A percentile compares a stretch with the other conserved stretches of the same genome.
These are phyloP conservation scores for Lacerta agilis DNA, from an alignment of 2,797 vertebrate genomes.

Conservation along the genomic window DNA sequence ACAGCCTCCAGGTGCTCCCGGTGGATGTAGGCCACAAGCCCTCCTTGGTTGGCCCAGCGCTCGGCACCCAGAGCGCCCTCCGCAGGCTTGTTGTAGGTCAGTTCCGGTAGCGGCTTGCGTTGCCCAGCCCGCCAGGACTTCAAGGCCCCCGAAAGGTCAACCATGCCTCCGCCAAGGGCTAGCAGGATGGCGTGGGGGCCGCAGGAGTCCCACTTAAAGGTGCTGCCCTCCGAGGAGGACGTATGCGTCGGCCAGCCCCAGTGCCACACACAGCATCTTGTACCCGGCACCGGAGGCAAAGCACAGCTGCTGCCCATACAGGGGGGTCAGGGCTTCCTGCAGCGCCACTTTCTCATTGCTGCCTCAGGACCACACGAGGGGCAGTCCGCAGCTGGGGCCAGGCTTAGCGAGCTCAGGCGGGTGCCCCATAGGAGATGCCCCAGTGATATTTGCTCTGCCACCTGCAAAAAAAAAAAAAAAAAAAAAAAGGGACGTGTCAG, in stretches of 20 bases:
- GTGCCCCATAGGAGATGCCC: constrained; percentile 76
- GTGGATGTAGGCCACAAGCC: constrained; percentile 78
- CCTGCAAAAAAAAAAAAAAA: constrained; percentile 74
- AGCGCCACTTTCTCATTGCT: constrained; percentile 78
- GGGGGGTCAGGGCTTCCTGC: constrained; percentile 70
- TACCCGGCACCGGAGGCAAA: constrained; percentile 83
- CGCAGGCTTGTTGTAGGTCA: constrained; percentile 78
- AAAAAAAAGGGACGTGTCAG: too few species aligned
- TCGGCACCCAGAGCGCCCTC: constrained; percentile 72
- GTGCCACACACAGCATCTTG: constrained; percentile 85
- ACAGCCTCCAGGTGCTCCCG: constrained; percentile 34
- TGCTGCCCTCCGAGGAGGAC: constrained; percentile 84
- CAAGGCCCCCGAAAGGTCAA: constrained; percentile 74
- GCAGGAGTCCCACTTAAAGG: constrained; percentile 86
- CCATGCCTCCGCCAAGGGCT: constrained; percentile 81
- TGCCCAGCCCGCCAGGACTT: background rate
- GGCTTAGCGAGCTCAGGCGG: constrained; percentile 74
- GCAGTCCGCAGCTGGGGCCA: accelerated
- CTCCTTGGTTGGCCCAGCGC: constrained; percentile 81
- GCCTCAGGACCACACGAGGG: constrained; percentile 80
- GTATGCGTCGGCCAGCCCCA: constrained; percentile 80
- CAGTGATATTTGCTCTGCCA: constrained; percentile 85
- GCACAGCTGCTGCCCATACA: constrained; percentile 73
- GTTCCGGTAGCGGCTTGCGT: constrained; percentile 58
- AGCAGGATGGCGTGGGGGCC: constrained; percentile 83